These are phyloP conservation scores for Drosophila nebulosa DNA, from an alignment of 1,140 invertebrate genomes.

Conservation along the genomic window DNA sequence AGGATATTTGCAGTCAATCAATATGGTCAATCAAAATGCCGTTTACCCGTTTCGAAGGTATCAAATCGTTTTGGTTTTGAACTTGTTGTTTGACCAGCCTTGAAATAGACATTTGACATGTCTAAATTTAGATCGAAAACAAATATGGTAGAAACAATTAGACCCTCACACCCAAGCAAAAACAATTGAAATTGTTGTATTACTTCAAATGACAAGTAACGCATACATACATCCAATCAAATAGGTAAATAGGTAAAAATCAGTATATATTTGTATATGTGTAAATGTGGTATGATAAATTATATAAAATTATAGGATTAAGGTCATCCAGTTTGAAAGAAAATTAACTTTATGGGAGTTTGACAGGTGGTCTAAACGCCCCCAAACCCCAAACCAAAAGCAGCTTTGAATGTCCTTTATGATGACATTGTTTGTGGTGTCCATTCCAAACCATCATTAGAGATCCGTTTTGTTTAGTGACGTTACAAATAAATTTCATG, in stretches of 20 bases:
- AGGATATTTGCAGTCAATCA: background rate
- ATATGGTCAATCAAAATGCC: background rate
- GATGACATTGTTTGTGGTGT: background rate
- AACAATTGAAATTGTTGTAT: conserved; percentile 2
- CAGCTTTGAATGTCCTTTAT: background rate
- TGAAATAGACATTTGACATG: conserved; percentile 5
- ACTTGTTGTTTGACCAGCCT: background rate
- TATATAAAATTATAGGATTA: conserved; percentile 10
- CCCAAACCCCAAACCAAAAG: background rate
- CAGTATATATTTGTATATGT: background rate
- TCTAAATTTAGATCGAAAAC: background rate
- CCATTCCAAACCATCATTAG: background rate
- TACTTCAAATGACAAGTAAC: background rate
- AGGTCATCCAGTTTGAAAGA: background rate
- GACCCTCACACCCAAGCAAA: background rate
- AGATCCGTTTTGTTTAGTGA: background rate
- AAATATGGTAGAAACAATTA: conserved; percentile 1
- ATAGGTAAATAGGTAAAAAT: background rate
- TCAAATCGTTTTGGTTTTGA: background rate
- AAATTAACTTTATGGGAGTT: background rate
- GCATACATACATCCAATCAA: background rate
- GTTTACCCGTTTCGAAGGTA: background rate
- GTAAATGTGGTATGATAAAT: background rate
- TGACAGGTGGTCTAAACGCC: background rate
- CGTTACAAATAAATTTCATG: background rate